Conservation (phyloP, 2,888 invertebrate genomes). For the Acanthosepion pharaonis region DNA sequence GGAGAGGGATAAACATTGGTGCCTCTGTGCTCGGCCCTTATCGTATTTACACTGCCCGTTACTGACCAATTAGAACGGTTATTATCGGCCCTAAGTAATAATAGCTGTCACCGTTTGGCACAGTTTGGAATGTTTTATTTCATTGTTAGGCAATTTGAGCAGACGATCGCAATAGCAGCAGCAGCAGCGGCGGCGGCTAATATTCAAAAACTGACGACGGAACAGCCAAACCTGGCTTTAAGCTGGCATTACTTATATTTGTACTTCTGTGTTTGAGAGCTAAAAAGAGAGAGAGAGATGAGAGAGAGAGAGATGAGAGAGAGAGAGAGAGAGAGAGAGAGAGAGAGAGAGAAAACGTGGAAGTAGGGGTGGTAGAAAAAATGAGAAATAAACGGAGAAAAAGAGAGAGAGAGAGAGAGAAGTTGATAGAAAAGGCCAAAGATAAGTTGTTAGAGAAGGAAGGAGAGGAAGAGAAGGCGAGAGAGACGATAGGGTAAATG, state of each 20-base stretch:
- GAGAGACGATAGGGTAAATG: not conserved
- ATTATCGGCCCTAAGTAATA: conserved; percentile 33
- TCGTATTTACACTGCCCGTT: not conserved
- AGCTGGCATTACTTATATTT: not conserved
- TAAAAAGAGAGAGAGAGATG: conserved; percentile 1
- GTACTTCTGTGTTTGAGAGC: not conserved
- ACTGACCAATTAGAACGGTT: not conserved
- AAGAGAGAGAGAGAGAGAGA: not conserved
- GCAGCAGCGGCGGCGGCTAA: not conserved
- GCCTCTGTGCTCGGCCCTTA: not conserved
- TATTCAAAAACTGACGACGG: not conserved
- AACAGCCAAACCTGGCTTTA: not conserved
- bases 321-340: conserved; percentile 14
- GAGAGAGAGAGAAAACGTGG: not conserved
- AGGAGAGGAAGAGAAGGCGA: not conserved
- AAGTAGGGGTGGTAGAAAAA: not conserved
- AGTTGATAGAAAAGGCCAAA: not conserved
- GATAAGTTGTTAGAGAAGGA: not conserved
- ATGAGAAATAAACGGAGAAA: not conserved
- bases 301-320: not conserved
- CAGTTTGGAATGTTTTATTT: not conserved
- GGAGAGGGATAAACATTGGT: conserved; percentile 14
- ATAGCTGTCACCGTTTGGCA: conserved; percentile 23
- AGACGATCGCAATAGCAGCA: not conserved
- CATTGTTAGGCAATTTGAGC: not conserved